A percentile compares a stretch with the other conserved stretches of the same genome.
phyloP scores from a whole-genome alignment of 1,140 invertebrate genomes.

The Drosophila bocqueti region DNA sequence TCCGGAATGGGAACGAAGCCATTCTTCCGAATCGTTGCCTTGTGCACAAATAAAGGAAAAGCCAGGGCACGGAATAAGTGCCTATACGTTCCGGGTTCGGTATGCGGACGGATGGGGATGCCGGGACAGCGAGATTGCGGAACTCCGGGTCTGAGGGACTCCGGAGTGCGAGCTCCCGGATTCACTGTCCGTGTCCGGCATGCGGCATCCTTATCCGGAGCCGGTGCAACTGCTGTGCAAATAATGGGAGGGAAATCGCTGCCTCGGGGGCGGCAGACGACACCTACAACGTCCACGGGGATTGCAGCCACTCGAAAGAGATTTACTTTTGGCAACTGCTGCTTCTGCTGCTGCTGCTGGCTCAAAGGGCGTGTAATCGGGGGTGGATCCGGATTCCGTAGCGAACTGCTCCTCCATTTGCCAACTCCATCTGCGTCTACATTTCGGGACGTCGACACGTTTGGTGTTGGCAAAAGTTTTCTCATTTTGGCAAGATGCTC shows the following conservation, averaged over 20 bases:
- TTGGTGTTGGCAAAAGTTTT: constrained; percentile 78
- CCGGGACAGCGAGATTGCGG: neutral
- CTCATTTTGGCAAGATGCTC: constrained; percentile 78
- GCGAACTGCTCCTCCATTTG: constrained; percentile 23
- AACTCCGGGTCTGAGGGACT: neutral
- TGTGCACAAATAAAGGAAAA: constrained; percentile 74
- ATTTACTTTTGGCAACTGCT: constrained; percentile 72
- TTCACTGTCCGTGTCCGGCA: constrained; percentile 22
- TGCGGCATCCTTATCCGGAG: constrained; percentile 30
- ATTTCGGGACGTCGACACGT: constrained; percentile 65
- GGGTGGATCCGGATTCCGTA: neutral
- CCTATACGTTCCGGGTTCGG: constrained; percentile 30
- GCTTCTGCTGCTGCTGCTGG: constrained; percentile 12
- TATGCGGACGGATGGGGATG: constrained; percentile 10
- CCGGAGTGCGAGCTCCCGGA: constrained; percentile 1
- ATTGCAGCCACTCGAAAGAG: constrained; percentile 80
- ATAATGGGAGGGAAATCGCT: constrained; percentile 60
- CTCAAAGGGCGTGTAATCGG: constrained; percentile 36
- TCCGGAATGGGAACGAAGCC: constrained; percentile 55
- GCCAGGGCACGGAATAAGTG: constrained; percentile 53
- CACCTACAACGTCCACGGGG: constrained; percentile 54
- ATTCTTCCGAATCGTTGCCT: constrained; percentile 79
- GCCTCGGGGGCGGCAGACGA: constrained; percentile 23
- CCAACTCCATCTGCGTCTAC: constrained; percentile 40
- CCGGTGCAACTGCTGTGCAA: constrained; percentile 77